Percentiles rank a stretch among this genome's conserved stretches.
phyloP scores from a whole-genome alignment of 2,113 vertebrate genomes.

The Mellivora capensis region DNA sequence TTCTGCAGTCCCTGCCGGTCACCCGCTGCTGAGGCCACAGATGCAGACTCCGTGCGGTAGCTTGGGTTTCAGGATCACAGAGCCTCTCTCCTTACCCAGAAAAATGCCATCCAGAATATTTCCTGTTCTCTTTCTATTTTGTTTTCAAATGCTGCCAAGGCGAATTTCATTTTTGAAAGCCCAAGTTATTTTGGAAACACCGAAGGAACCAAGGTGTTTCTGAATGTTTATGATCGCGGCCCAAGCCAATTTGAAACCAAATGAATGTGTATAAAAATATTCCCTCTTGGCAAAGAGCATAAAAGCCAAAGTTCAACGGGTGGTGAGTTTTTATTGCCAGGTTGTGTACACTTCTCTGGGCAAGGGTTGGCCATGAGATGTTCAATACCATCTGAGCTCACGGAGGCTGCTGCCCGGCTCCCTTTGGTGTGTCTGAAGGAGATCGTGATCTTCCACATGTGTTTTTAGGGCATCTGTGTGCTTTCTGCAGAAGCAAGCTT shows the following conservation, averaged over 20 bases:
- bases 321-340: constrained; percentile 67
- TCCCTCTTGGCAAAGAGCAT: constrained; percentile 50
- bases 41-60: background rate
- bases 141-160: constrained; percentile 71
- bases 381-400: constrained; percentile 49
- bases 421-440: background rate
- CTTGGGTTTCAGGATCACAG: constrained; percentile 24
- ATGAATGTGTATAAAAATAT: constrained; percentile 72
- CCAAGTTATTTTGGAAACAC: constrained; percentile 66
- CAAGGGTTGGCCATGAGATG: constrained; percentile 36
- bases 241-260: constrained; percentile 64
- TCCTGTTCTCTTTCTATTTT: constrained; percentile 60
- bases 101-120: constrained; percentile 42
- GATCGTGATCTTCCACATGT: background rate
- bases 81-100: constrained; percentile 48
- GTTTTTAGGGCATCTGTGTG: constrained; percentile 49
- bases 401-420: background rate
- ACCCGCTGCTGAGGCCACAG: background rate
- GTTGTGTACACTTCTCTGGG: constrained; percentile 43
- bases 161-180: constrained; percentile 55
- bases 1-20: background rate
- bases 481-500: constrained; percentile 47
- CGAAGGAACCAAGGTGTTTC: constrained; percentile 73
- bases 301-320: constrained; percentile 63
- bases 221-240: constrained; percentile 68